Conservation (phyloP, 1,140 invertebrate species). For the Temnothorax longispinosus region DNA sequence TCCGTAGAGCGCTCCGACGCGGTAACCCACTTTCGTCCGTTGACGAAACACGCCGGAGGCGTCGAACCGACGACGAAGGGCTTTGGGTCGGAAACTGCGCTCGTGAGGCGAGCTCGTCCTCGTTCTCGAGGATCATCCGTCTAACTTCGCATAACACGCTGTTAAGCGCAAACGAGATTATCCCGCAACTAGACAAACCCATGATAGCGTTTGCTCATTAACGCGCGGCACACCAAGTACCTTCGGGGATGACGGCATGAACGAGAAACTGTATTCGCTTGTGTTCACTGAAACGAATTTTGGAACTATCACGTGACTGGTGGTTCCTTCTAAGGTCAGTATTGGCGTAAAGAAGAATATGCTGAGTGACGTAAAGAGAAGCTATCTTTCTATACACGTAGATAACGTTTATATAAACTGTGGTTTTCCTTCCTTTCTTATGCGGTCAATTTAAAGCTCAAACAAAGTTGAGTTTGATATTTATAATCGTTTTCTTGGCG, state of each 20-base stretch:
- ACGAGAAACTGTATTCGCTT: not conserved
- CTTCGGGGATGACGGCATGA: not conserved
- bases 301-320: not conserved
- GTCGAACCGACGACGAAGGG: constrained; percentile 30
- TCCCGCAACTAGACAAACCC: constrained; percentile 28
- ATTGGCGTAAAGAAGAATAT: not conserved
- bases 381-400: not conserved
- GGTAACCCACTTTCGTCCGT: constrained; percentile 66
- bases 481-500: not conserved
- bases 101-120: constrained; percentile 1
- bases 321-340: constrained; percentile 8
- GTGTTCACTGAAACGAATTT: not conserved
- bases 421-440: not conserved
- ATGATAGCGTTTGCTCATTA: constrained; percentile 55
- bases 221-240: constrained; percentile 4
- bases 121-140: constrained; percentile 24
- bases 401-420: constrained; percentile 13
- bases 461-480: not conserved
- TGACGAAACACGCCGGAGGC: constrained; percentile 14
- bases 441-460: not conserved
- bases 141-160: constrained; percentile 37
- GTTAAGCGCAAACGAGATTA: constrained; percentile 40
- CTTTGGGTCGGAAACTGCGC: constrained; percentile 50
- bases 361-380: not conserved
- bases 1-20: not conserved